Percentiles rank a stretch among this genome's conserved stretches.
phyloP scores from a whole-genome alignment of 1,140 invertebrate species.

The Procambarus clarkii region DNA sequence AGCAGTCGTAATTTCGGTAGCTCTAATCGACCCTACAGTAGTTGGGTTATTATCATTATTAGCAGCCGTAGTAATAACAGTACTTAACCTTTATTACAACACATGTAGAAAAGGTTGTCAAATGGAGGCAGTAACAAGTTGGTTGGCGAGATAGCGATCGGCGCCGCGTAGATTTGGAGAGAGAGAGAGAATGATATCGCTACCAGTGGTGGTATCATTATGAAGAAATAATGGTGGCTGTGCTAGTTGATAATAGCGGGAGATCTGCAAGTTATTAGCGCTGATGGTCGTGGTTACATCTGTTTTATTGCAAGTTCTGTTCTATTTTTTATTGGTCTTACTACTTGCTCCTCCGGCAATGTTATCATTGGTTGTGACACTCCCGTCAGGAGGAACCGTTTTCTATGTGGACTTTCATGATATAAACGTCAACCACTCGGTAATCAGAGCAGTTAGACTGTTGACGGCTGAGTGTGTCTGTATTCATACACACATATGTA shows the following conservation, averaged over 20 bases:
- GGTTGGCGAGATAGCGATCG: neutral
- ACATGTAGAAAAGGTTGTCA: constrained; percentile 1
- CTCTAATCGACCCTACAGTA: neutral
- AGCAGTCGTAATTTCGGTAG: neutral
- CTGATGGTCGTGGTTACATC: neutral
- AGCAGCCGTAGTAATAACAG: neutral
- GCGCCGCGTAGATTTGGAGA: neutral
- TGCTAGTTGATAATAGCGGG: neutral
- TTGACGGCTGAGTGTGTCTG: too few species aligned
- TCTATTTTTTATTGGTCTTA: too few species aligned
- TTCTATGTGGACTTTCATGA: neutral
- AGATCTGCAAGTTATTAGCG: neutral
- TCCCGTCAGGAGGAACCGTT: neutral
- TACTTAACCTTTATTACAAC: neutral
- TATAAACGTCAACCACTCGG: neutral
- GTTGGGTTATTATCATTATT: neutral
- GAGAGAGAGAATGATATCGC: neutral
- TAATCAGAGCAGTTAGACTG: too few species aligned
- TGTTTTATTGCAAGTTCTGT: neutral
- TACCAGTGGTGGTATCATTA: neutral
- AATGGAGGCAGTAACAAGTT: neutral
- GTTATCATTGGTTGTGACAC: neutral
- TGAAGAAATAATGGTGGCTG: neutral
- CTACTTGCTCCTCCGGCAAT: neutral
- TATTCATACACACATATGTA: too few species aligned